Evolutionary conservation across 2,113 vertebrate genomes (phyloP).

Genomic region (Aplodontia rufa): DNA sequence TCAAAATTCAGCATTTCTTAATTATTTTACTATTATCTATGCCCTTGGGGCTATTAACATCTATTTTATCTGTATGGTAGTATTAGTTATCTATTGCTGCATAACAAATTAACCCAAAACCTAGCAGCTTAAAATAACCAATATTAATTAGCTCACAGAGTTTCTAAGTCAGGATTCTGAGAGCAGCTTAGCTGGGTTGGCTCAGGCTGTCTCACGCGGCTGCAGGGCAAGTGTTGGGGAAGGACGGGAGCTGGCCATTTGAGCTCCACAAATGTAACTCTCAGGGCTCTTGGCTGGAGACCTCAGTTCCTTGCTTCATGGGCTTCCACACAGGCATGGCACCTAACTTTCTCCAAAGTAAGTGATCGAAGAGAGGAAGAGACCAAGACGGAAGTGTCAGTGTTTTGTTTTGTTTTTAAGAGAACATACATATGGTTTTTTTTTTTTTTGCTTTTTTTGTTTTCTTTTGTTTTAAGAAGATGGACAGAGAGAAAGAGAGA

Average conservation of each 20-base stretch:
- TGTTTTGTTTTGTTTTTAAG: too few species aligned
- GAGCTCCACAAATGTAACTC: neutral
- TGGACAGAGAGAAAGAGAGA: too few species aligned
- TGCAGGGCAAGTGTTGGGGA: neutral
- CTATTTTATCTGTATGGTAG: neutral
- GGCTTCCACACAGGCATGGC: neutral
- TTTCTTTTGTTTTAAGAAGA: too few species aligned
- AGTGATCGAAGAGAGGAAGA: neutral
- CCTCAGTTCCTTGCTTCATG: neutral
- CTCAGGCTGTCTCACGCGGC: neutral
- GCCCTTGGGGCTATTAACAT: neutral
- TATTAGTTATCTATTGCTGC: neutral
- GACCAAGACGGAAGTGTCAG: neutral
- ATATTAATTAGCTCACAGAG: neutral
- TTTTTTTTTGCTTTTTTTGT: too few species aligned
- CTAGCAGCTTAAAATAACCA: neutral
- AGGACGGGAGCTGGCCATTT: neutral
- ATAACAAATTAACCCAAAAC: neutral
- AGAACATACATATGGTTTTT: too few species aligned
- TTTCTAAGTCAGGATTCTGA: neutral
- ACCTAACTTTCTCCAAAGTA: neutral
- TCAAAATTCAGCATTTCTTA: neutral
- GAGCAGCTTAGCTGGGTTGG: neutral
- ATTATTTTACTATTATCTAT: slow-evolving; percentile 10
- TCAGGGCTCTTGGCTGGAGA: neutral